Percentiles rank a stretch among this genome's conserved stretches.
Conservation (phyloP, 2,113 vertebrate species). For the Calypte anna region DNA sequence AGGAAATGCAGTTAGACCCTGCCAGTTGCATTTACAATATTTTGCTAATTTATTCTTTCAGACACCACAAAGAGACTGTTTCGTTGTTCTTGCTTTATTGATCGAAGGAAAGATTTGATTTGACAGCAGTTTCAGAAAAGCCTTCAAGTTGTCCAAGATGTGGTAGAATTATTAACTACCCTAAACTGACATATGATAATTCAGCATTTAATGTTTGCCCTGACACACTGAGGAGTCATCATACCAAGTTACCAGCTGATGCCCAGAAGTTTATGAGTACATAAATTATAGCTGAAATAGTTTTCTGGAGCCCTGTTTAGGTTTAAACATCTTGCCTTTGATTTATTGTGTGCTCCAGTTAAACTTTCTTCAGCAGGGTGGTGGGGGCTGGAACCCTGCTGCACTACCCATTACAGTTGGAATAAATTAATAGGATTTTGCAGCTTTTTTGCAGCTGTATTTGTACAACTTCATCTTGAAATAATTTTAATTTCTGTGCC, state of each 20-base stretch:
- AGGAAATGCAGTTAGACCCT: background rate
- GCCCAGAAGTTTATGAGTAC: constrained; percentile 24
- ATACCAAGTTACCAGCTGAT: constrained; percentile 49
- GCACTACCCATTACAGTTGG: background rate
- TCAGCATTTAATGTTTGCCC: constrained; percentile 54
- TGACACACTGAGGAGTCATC: constrained; percentile 12
- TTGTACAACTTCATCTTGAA: constrained; percentile 68
- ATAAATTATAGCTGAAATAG: constrained; percentile 43
- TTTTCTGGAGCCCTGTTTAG: constrained; percentile 15
- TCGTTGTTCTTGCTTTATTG: constrained; percentile 46
- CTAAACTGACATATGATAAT: constrained; percentile 65
- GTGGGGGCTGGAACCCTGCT: background rate
- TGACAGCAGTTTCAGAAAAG: constrained; percentile 63
- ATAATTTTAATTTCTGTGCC: constrained; percentile 71
- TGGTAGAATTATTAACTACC: constrained; percentile 62
- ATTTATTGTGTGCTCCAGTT: background rate
- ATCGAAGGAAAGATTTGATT: constrained; percentile 43
- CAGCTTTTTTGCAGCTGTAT: constrained; percentile 62
- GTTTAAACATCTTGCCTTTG: background rate
- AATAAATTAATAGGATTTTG: constrained; percentile 58
- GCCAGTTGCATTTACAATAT: constrained; percentile 35
- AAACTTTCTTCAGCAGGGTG: background rate
- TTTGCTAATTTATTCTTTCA: constrained; percentile 36
- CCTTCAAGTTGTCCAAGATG: constrained; percentile 61
- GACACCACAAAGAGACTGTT: background rate